Base-by-base conservation (phyloP, 2,888 invertebrate genomes). In the Epinotia bilunana region DNA sequence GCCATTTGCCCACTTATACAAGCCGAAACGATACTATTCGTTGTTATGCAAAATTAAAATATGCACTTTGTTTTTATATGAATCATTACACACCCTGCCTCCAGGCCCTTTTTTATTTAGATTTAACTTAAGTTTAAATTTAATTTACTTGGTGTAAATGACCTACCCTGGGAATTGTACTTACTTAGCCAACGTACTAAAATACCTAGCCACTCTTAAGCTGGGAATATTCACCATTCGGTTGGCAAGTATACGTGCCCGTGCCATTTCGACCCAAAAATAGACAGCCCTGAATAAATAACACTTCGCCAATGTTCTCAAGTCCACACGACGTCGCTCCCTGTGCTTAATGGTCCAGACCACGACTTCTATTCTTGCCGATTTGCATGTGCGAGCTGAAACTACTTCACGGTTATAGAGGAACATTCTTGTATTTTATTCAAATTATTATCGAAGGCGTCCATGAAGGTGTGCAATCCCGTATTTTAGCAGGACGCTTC, bases 331-430 rank as follows among this genome's bases (percentile, higher is more conserved):
- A 73, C 72, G 74, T 78, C 75, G 73, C 74, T 78, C 80, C 81
- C 82, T 72, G 78, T 65, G 78, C 75, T 82, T 83, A 86, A 86
- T 84, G 83, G 82, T 77, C 79, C 81, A 79, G 77, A 81, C 70
- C 74, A 76, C 53, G 61, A 62, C 62, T 72, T 62, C 65, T 62
- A 74, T 71, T 69, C 74, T 49, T 43, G 57, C 69, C 70, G 55
- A 69, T 63, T 65, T 68, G 71, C 72, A 68, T 67, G 70, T 74
- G 74, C 62, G 70, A 70, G 65, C 72, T 28, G 55, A 63, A 53
- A 63, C 72, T 73, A 62, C 62, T 76, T 69, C 60, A 70, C 64
- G 49, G 67, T 73, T 76, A 68, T 70, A 53, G 65, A 53, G 46
- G 63, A 69, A 63, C 20, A 63, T 74, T 63, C 69, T 70, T 74